These are phyloP conservation scores for Tenthredo scrophulariae DNA, from an alignment of 2,888 invertebrate species.

Conservation along the genomic window DNA sequence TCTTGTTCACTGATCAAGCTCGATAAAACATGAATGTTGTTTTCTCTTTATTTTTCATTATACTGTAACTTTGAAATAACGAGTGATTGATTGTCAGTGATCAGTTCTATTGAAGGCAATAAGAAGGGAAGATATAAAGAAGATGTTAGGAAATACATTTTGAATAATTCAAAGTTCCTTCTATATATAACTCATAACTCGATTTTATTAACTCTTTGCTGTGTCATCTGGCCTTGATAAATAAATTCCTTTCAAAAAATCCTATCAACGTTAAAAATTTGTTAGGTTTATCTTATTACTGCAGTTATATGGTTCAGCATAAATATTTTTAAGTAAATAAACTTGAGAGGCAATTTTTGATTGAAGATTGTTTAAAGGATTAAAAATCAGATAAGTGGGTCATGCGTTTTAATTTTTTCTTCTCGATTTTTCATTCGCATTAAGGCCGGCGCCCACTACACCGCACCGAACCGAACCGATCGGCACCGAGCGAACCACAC, in stretches of 20 bases:
- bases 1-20: background rate
- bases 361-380: background rate
- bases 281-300: background rate
- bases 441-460: no score
- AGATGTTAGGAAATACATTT: background rate
- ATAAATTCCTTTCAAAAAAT: no score
- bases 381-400: background rate
- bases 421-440: background rate
- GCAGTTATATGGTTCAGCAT: background rate
- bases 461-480: no score
- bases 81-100: background rate
- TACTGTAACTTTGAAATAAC: background rate
- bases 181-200: no score
- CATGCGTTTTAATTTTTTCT: background rate
- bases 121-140: background rate
- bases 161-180: no score
- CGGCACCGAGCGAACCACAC: no score
- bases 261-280: background rate
- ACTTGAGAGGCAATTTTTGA: background rate
- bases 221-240: background rate
- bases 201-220: background rate
- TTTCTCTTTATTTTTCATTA: background rate
- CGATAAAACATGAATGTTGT: background rate
- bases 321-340: background rate
- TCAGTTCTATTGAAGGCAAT: background rate